Base-by-base conservation (phyloP, 2,113 vertebrate species). In the Cinclus mexicanus region DNA sequence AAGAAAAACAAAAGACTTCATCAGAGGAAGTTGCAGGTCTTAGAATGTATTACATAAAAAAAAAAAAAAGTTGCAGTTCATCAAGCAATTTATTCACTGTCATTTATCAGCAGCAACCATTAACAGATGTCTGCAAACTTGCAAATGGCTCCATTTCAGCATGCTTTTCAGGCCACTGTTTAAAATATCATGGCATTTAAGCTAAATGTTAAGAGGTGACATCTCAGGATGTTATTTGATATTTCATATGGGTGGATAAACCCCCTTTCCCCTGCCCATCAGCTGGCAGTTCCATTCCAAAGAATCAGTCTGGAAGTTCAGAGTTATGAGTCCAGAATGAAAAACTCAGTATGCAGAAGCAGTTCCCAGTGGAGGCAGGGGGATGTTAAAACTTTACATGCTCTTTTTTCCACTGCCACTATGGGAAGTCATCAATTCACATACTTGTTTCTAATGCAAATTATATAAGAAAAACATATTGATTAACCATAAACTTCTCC, bases 171-270 rank as follows among this genome's bases (percentile, higher is more conserved):
- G 46, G n/a, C 29, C 80, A 46, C 29, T 65, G 53, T 56, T 94
- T 72, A 72, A 70, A 90, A 72, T 77, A 93, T 11, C 76, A 16
- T 26, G 72, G 33, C 64, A 93, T 95, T 92, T 92, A 59, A 80
- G 59, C 55, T 68, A 90, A 88, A 86, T 31, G 42, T 39, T 83
- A 72, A 0, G 0, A 80, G 35, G 33, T 69, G 65, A 74, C 56
- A 81, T 59, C 75, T 91, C 7, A 0, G 16, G 63, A 47, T 55
- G 42, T 50, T 93, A 85, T 47, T 83, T 89, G 87, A 52, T 83
- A 83, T 86, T 75, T 86, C 59, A 74, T 22, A 42, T 7, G 47
- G 64, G 60, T 65, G 53, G 25, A 87, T 33, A 53, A 92, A 86
- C 23, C 74, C 86, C 13, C 71, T 46, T 91, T 29, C 21, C 69